phyloP scores from a whole-genome alignment of 2,113 vertebrate genomes.

The Oryzias celebensis region DNA sequence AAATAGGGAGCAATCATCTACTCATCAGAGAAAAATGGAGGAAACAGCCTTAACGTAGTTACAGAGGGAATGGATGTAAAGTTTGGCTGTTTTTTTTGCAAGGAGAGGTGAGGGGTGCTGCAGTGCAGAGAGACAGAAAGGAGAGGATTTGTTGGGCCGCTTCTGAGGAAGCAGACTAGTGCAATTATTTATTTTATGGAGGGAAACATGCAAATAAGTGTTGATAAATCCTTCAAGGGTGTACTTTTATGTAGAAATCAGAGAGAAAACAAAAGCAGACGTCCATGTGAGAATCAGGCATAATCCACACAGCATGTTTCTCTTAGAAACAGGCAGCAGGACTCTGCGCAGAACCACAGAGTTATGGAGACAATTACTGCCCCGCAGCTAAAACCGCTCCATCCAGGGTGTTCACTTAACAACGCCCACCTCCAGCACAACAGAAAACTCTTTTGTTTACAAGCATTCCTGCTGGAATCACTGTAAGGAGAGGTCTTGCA shows the following conservation, averaged over 20 bases:
- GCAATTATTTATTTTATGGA: too few species aligned
- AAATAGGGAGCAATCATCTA: constrained; percentile 38
- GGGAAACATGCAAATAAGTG: too few species aligned
- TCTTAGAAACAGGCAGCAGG: constrained; percentile 8
- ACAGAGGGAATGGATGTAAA: not conserved
- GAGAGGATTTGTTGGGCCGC: constrained; percentile 9
- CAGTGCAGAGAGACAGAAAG: constrained; percentile 29
- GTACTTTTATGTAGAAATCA: too few species aligned
- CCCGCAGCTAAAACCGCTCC: constrained; percentile 39
- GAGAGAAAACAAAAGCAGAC: not conserved
- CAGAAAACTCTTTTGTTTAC: constrained; percentile 51
- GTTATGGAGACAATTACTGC: constrained; percentile 40
- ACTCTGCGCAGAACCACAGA: constrained; percentile 20
- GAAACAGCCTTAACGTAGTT: not conserved
- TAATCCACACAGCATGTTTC: constrained; percentile 2
- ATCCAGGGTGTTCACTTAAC: constrained; percentile 60
- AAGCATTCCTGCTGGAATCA: constrained; percentile 44
- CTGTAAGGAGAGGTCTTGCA: constrained; percentile 54
- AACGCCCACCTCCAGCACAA: constrained; percentile 63
- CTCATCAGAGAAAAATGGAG: constrained; percentile 22
- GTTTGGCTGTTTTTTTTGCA: not conserved
- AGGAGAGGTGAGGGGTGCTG: constrained; percentile 9
- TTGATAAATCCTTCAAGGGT: too few species aligned
- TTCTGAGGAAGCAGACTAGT: constrained; percentile 9
- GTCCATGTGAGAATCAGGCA: constrained; percentile 9